Evolutionary conservation across 2,113 vertebrate genomes (phyloP).

Genomic region (Nannobrachium achirus): DNA sequence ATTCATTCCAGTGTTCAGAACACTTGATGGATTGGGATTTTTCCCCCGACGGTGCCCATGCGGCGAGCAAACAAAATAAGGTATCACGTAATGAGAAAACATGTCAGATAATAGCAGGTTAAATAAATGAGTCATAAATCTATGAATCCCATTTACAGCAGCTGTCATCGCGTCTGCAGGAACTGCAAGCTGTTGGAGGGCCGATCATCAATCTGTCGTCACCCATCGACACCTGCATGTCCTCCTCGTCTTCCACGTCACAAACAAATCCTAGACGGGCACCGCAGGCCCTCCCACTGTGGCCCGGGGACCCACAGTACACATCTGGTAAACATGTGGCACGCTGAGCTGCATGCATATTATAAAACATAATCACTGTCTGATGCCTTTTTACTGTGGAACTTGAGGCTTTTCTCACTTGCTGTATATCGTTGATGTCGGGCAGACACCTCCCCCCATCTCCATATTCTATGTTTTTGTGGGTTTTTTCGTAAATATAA

Average conservation of each 20-base stretch:
- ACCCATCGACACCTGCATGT: conserved; percentile 15
- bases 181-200: background rate
- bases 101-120: too few relatives aligned
- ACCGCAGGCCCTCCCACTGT: conserved; percentile 21
- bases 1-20: too few relatives aligned
- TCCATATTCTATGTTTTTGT: too few relatives aligned
- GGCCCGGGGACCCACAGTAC: conserved; percentile 22
- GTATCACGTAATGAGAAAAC: too few relatives aligned
- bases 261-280: conserved; percentile 43
- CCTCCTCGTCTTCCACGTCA: conserved; percentile 11
- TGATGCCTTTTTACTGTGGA: background rate
- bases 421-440: too few relatives aligned
- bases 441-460: too few relatives aligned
- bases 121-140: background rate
- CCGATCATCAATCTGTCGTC: conserved; percentile 31
- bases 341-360: conserved; percentile 3
- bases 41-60: too few relatives aligned
- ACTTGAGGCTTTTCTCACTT: background rate
- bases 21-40: too few relatives aligned
- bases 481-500: too few relatives aligned
- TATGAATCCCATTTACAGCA: background rate
- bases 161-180: background rate
- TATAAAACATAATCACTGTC: conserved; percentile 2
- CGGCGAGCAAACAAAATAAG: too few relatives aligned
- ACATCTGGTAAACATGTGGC: conserved; percentile 50